Conservation (phyloP, 2,888 invertebrate genomes). For the Ochropacha duplaris region DNA sequence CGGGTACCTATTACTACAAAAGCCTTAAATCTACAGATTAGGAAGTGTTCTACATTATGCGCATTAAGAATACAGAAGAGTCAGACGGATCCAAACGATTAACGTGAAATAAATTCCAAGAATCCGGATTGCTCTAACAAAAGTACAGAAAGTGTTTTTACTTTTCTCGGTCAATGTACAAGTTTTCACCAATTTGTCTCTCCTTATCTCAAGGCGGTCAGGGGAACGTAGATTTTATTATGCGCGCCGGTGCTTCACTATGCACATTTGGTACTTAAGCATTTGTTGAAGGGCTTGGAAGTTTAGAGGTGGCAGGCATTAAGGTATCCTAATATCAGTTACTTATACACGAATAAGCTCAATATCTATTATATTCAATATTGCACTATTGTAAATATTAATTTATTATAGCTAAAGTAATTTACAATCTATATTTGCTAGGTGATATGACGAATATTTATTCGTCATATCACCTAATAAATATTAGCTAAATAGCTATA, state of each 20-base stretch:
- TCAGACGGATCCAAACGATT: background rate
- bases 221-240: constrained; percentile 54
- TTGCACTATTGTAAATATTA: too few species aligned
- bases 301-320: constrained; percentile 1
- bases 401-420: too few species aligned
- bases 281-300: constrained; percentile 7
- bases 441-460: too few species aligned
- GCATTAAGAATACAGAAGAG: background rate
- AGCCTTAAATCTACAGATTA: background rate
- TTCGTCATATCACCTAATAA: too few species aligned
- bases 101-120: constrained; percentile 7
- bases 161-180: constrained; percentile 56
- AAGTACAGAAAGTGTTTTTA: constrained; percentile 69
- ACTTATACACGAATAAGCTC: too few species aligned
- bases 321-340: background rate
- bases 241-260: constrained; percentile 37
- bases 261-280: constrained; percentile 28
- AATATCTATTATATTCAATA: too few species aligned
- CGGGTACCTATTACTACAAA: background rate
- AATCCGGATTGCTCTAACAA: constrained; percentile 39
- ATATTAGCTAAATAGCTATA: too few species aligned
- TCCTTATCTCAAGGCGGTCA: constrained; percentile 70
- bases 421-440: too few species aligned
- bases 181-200: constrained; percentile 66
- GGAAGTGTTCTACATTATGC: background rate